phyloP scores from a whole-genome alignment of 2,113 vertebrate species.

The Epinephelus moara region DNA sequence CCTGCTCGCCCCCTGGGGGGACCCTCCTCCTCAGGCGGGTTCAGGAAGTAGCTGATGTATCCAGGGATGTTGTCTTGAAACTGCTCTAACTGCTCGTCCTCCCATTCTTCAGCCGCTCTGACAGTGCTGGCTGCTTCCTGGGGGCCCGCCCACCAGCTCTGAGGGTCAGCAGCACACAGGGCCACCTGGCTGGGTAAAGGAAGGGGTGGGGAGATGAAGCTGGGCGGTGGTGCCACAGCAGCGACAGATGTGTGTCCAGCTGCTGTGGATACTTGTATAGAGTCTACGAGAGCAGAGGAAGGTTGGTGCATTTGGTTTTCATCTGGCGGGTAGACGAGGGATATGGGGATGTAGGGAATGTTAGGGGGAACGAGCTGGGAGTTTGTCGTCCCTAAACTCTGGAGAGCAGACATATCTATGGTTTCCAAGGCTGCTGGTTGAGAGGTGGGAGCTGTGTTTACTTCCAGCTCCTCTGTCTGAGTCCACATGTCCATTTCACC shows the following conservation, averaged over 20 bases:
- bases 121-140: neutral
- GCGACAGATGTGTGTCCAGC: slow-evolving; percentile 18
- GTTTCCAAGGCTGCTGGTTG: slow-evolving; percentile 44
- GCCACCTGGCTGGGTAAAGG: neutral
- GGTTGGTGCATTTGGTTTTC: slow-evolving; percentile 22
- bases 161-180: neutral
- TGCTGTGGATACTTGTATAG: slow-evolving; percentile 6
- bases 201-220: neutral
- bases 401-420: slow-evolving; percentile 48
- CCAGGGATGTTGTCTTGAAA: slow-evolving; percentile 82
- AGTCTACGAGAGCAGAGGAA: neutral
- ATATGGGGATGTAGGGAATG: slow-evolving; percentile 51
- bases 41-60: slow-evolving; percentile 81
- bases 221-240: neutral
- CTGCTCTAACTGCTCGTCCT: slow-evolving; percentile 38
- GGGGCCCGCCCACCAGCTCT: slow-evolving; percentile 9
- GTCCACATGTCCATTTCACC: slow-evolving; percentile 45
- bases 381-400: slow-evolving; percentile 31
- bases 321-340: slow-evolving; percentile 40
- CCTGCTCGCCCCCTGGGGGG: neutral
- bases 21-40: slow-evolving; percentile 19
- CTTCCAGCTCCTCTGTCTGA: slow-evolving; percentile 57
- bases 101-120: neutral
- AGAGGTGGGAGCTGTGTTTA: neutral
- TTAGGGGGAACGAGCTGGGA: slow-evolving; percentile 7